These are phyloP conservation scores for Danionella dracula DNA, from an alignment of 2,797 vertebrate genomes.

Conservation along the genomic window DNA sequence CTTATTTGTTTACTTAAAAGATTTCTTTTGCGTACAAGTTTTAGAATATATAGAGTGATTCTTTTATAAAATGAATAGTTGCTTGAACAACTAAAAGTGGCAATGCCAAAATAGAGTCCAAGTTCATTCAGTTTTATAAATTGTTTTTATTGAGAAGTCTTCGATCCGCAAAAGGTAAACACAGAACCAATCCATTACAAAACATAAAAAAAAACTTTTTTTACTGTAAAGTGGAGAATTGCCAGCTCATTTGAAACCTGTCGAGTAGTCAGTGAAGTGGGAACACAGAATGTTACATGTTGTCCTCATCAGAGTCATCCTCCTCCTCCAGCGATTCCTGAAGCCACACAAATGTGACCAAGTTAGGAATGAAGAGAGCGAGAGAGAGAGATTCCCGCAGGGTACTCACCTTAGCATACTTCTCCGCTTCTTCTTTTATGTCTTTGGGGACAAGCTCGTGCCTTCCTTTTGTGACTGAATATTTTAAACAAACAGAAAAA, in stretches of 20 bases:
- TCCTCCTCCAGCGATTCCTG: conserved; percentile 98
- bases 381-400: not conserved
- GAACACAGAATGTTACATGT: conserved; percentile 76
- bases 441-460: conserved; percentile 96
- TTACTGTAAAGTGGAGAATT: not conserved
- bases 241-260: conserved; percentile 9
- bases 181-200: conserved; percentile 48
- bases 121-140: not conserved
- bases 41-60: too few relatives aligned
- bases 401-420: conserved; percentile 90
- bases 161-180: conserved; percentile 42
- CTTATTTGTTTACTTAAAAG: too few relatives aligned
- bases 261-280: not conserved
- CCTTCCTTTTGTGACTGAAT: conserved; percentile 89
- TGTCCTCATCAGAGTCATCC: conserved; percentile 97
- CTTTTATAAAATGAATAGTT: too few relatives aligned
- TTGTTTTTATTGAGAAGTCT: conserved; percentile 17
- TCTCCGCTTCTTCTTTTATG: conserved; percentile 90
- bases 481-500: not conserved
- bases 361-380: not conserved
- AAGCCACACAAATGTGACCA: conserved; percentile 23
- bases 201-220: conserved; percentile 58
- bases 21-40: too few relatives aligned
- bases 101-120: too few relatives aligned
- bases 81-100: too few relatives aligned